These are phyloP conservation scores for Acanthisitta chloris DNA, from an alignment of 2,113 vertebrate genomes.

Conservation along the genomic window DNA sequence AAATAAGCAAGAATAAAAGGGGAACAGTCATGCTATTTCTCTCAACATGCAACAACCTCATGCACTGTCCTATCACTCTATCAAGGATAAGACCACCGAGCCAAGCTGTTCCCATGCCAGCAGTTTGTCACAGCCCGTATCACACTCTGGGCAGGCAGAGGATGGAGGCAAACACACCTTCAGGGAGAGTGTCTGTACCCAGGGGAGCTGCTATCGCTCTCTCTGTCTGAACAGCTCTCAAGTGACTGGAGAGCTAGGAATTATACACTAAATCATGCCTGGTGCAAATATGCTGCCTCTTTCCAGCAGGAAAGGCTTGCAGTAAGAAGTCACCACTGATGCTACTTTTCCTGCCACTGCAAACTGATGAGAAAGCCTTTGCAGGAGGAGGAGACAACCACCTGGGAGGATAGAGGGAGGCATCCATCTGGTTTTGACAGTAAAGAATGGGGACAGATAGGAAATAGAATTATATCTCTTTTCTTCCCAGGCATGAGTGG, in stretches of 20 bases:
- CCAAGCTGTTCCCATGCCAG: background rate
- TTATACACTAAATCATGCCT: rapidly evolving
- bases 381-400: background rate
- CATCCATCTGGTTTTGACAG: background rate
- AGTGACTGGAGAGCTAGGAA: background rate
- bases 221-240: background rate
- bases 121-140: rapidly evolving
- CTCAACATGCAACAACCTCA: rapidly evolving
- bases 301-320: no score
- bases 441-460: background rate
- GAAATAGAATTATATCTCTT: background rate
- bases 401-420: background rate
- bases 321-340: background rate
- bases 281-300: background rate
- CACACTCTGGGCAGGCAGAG: background rate
- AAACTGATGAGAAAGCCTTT: background rate
- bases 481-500: background rate
- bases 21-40: background rate
- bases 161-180: background rate
- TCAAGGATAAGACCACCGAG: background rate
- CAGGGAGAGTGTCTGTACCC: background rate
- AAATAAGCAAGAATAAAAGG: background rate
- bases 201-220: background rate
- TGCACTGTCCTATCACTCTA: background rate
- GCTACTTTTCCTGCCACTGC: no score